Percentiles rank a stretch among this genome's conserved stretches.
phyloP scores from a whole-genome alignment of 2,113 vertebrate genomes.

The Neoarius graeffei region DNA sequence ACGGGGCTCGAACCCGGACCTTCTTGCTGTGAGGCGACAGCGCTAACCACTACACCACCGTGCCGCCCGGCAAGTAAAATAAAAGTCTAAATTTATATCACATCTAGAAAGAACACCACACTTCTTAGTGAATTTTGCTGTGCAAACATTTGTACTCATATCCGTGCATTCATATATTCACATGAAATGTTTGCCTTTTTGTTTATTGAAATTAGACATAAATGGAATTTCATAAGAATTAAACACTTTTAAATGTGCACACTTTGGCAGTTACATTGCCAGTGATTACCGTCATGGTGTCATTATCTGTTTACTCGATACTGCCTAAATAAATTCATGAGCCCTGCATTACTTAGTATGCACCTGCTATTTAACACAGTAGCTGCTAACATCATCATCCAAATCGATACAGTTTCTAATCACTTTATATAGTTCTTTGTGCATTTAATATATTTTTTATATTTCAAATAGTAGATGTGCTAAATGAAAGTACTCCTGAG shows the following conservation, averaged over 20 bases:
- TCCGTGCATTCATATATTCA: neutral
- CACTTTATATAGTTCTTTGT: neutral
- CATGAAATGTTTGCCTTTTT: neutral
- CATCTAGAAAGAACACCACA: neutral
- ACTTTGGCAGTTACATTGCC: neutral
- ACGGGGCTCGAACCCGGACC: no score
- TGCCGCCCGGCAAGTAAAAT: neutral
- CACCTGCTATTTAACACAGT: neutral
- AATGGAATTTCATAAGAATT: neutral
- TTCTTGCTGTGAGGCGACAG: no score
- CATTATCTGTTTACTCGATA: neutral
- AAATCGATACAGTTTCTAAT: neutral
- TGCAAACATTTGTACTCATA: neutral
- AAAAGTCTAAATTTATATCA: neutral
- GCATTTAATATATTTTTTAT: neutral
- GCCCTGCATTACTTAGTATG: neutral
- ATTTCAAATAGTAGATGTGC: neutral
- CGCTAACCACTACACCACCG: no score
- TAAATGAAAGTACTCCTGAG: neutral
- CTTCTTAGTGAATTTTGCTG: no score
- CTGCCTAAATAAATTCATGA: neutral
- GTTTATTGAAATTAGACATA: neutral
- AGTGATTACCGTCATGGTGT: neutral
- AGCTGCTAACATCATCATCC: neutral
- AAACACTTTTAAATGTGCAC: neutral